Base-by-base conservation (phyloP, 2,888 invertebrate species). In the Nomada fucata region DNA sequence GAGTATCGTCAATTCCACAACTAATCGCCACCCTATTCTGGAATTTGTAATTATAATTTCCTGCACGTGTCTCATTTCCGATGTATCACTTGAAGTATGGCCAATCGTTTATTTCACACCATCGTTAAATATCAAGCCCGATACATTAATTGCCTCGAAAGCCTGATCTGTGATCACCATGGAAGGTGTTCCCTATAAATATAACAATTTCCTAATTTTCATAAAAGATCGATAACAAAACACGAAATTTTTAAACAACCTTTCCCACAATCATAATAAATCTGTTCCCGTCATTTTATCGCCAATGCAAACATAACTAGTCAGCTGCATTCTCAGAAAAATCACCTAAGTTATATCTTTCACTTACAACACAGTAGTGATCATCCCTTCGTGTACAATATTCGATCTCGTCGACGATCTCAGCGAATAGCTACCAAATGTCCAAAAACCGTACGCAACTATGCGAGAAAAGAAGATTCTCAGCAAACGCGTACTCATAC, bases 401-500 rank as follows among this genome's bases (percentile, higher is more conserved):
- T 23, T 36, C 68, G 29, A 23, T 36, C 50, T 44, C 23, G 23
- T 61, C 47, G 65, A 55, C 61, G 42, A 67, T 55, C 79, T 67
- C 36, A 29, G 13, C 18, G 57, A 61, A 67, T 52, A 55, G 13
- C 64, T 52, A 42, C 36, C 65, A 79, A 36, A 71, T 79, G 67
- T 71, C 13, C 61, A 23, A 7, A 53, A 42, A 65, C 71, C 23
- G 26, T 42, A 42, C 65, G 61, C 60, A 61, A 42, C 36, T 52
- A 5, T 36, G 36, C 36, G 15, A 11, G 52, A 26, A 64, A 23
- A 57, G 29, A 59, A 9, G 23, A 44, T 63, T 47, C 59, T 64
- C 44, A 29, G 15, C 36, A n/a, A 55, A 64, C 80, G 55, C 42
- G 23, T 57, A 64, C 52, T n/a, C 36, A 23, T 29, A 50, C 60